These are phyloP conservation scores for Maniola jurtina DNA, from an alignment of 1,140 invertebrate genomes.

Conservation along the genomic window DNA sequence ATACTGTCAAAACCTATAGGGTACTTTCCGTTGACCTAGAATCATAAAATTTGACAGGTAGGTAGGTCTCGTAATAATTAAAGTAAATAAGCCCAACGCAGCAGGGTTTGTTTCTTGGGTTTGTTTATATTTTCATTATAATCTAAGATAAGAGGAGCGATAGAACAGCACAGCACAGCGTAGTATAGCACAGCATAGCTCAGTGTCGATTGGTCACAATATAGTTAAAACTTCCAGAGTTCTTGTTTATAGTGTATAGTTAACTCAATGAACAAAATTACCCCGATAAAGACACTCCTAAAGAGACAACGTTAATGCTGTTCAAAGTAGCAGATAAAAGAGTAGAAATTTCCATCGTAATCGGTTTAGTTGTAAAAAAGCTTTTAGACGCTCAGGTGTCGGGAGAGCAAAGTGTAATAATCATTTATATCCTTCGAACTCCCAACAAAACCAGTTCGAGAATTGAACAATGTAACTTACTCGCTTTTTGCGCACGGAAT, in stretches of 20 bases:
- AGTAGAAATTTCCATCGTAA: conserved; percentile 20
- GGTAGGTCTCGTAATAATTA: too few species aligned
- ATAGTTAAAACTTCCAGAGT: too few species aligned
- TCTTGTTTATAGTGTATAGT: background rate
- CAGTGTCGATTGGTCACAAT: too few species aligned
- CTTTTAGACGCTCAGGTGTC: conserved; percentile 34
- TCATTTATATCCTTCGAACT: conserved; percentile 32
- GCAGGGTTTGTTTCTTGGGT: too few species aligned
- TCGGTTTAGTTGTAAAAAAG: conserved; percentile 30
- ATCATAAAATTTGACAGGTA: too few species aligned
- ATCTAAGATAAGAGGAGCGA: too few species aligned
- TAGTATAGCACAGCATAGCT: too few species aligned
- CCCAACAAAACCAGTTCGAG: conserved; percentile 26
- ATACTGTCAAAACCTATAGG: too few species aligned
- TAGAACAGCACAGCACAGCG: too few species aligned
- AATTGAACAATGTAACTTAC: conserved; percentile 30
- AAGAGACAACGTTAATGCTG: background rate
- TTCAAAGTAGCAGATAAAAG: conserved; percentile 12
- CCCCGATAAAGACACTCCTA: background rate
- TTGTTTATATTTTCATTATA: too few species aligned
- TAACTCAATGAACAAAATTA: conserved; percentile 2
- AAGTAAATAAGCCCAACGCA: too few species aligned
- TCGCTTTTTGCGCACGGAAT: conserved; percentile 12
- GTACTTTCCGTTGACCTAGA: too few species aligned
- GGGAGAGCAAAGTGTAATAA: conserved; percentile 31